Evolutionary conservation across 2,797 vertebrate species (phyloP).

Genomic region (Phrynocephalus vlangalii): DNA sequence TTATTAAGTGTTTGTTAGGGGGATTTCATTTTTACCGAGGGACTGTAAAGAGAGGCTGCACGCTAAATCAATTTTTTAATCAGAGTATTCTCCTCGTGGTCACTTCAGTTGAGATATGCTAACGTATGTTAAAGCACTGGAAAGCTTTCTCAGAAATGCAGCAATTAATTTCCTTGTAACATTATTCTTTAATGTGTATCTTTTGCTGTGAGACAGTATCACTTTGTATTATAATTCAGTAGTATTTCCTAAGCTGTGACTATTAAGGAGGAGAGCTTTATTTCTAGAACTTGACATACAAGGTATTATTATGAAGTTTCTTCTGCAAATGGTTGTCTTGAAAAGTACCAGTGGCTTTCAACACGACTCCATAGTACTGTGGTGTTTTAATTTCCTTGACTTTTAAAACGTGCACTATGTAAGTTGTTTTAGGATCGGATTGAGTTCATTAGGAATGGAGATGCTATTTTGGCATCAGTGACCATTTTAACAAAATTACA

Average conservation of each 20-base stretch:
- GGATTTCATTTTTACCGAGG: conserved; percentile 83
- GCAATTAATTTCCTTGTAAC: conserved; percentile 64
- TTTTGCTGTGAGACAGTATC: conserved; percentile 51
- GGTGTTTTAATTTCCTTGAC: neutral
- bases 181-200: conserved; percentile 51
- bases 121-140: conserved; percentile 58
- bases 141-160: conserved; percentile 71
- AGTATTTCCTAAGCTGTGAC: neutral
- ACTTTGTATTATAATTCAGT: conserved; percentile 45
- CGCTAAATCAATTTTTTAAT: conserved; percentile 82
- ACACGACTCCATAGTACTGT: neutral
- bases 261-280: neutral
- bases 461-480: neutral
- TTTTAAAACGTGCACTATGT: neutral
- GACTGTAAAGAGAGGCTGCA: conserved; percentile 80
- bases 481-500: neutral
- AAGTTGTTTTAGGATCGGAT: neutral
- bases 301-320: neutral
- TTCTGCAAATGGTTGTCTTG: neutral
- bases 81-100: conserved; percentile 77
- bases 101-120: conserved; percentile 73
- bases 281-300: neutral
- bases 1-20: conserved; percentile 89
- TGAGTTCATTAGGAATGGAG: neutral
- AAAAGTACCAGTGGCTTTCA: conserved; percentile 3